A percentile compares a stretch with the other conserved stretches of the same genome.
These are phyloP conservation scores for Pseudopodoces humilis DNA, from an alignment of 2,113 vertebrate genomes.

Conservation along the genomic window DNA sequence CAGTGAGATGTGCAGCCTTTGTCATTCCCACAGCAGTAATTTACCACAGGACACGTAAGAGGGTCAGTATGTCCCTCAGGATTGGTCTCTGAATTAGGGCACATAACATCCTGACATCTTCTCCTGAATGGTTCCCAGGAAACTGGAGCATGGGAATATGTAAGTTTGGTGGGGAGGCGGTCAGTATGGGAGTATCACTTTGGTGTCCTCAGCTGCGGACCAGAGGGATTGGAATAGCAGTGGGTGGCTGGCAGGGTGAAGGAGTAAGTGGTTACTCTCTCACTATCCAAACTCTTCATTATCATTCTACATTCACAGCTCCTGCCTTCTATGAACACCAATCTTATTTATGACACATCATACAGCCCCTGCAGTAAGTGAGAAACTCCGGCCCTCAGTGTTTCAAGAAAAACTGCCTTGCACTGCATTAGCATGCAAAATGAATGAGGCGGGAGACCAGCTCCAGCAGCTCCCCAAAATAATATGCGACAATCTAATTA, in stretches of 20 bases:
- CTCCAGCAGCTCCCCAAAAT: conserved; percentile 49
- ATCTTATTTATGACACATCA: conserved; percentile 37
- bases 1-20: not conserved
- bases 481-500: conserved; percentile 55
- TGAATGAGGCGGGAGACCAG: conserved; percentile 3
- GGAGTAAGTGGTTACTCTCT: not conserved
- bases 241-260: not conserved
- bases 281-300: not conserved
- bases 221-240: not conserved
- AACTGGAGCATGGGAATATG: not conserved
- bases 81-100: not conserved
- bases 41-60: not conserved
- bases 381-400: not conserved
- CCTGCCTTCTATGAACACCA: not conserved
- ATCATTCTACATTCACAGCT: not conserved
- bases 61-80: not conserved
- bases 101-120: not conserved
- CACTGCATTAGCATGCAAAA: conserved; percentile 37
- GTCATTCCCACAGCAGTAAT: conserved; percentile 7
- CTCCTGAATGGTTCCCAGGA: not conserved
- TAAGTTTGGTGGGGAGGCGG: not conserved
- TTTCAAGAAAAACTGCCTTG: conserved; percentile 25
- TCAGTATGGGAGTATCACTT: not conserved
- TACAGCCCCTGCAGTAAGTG: conserved; percentile 30
- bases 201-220: not conserved